Conservation (phyloP, 1,140 invertebrate species). For the Cepaea nemoralis region DNA sequence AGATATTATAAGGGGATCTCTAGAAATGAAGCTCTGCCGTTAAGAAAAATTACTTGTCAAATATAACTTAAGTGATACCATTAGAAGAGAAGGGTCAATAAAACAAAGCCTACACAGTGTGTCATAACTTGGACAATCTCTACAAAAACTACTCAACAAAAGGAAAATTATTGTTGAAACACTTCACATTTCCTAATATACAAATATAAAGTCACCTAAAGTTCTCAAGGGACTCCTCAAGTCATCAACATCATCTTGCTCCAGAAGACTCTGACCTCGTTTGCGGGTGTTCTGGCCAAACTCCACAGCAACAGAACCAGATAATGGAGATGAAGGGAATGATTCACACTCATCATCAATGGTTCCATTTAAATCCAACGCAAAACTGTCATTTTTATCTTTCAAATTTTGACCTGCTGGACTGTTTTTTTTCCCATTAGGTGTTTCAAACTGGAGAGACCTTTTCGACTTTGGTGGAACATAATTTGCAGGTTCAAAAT, state of each 20-base stretch:
- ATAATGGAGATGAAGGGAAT: background rate
- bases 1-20: too few relatives aligned
- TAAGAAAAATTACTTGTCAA: too few relatives aligned
- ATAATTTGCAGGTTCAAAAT: background rate
- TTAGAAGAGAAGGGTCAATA: too few relatives aligned
- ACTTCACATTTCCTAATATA: too few relatives aligned
- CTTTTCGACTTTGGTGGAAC: constrained; percentile 37
- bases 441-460: constrained; percentile 33
- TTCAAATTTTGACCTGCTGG: background rate
- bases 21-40: too few relatives aligned
- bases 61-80: too few relatives aligned
- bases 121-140: too few relatives aligned
- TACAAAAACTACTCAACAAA: too few relatives aligned
- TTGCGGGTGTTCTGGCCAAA: background rate
- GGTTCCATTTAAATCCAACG: too few relatives aligned
- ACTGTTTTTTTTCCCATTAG: background rate
- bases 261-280: background rate
- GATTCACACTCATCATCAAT: background rate
- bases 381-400: background rate
- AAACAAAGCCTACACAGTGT: too few relatives aligned
- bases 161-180: too few relatives aligned
- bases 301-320: background rate
- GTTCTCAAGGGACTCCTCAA: background rate
- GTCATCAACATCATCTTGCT: constrained; percentile 5
- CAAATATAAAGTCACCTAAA: constrained; percentile 1